These are phyloP conservation scores for Odontothrips loti DNA, from an alignment of 2,888 invertebrate species.

Conservation along the genomic window DNA sequence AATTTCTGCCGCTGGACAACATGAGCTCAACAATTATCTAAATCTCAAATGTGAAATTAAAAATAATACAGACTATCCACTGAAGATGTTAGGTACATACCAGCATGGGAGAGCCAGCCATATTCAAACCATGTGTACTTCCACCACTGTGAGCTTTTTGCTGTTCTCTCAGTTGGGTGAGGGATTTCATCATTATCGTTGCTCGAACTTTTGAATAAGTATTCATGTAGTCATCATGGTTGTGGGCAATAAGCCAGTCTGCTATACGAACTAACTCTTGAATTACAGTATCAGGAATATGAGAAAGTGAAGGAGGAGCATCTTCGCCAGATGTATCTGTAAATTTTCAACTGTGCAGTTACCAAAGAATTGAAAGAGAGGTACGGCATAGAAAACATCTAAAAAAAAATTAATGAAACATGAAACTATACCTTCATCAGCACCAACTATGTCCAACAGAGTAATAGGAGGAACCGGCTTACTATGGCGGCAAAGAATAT, in stretches of 20 bases:
- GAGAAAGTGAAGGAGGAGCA: slow-evolving; percentile 57
- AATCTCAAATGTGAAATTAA: slow-evolving; percentile 33
- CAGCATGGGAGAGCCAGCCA: slow-evolving; percentile 55
- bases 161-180: slow-evolving; percentile 73
- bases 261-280: slow-evolving; percentile 74
- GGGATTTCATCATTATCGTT: slow-evolving; percentile 67
- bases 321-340: slow-evolving; percentile 49
- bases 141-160: slow-evolving; percentile 73
- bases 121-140: slow-evolving; percentile 55
- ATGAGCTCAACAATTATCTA: slow-evolving; percentile 30
- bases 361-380: slow-evolving; percentile 36
- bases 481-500: slow-evolving; percentile 78
- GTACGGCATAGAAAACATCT: slow-evolving; percentile 17
- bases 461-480: slow-evolving; percentile 80
- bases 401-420: slow-evolving; percentile 36
- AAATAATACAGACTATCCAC: no score
- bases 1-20: slow-evolving; percentile 61
- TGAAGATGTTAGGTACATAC: slow-evolving; percentile 45
- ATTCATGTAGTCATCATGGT: slow-evolving; percentile 67
- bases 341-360: slow-evolving; percentile 31
- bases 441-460: slow-evolving; percentile 80
- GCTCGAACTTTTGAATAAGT: slow-evolving; percentile 73
- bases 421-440: slow-evolving; percentile 68
- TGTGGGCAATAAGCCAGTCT: slow-evolving; percentile 77
- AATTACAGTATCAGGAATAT: slow-evolving; percentile 64